Conservation (phyloP, 1,140 invertebrate species). For the Eriocheir sinensis region DNA sequence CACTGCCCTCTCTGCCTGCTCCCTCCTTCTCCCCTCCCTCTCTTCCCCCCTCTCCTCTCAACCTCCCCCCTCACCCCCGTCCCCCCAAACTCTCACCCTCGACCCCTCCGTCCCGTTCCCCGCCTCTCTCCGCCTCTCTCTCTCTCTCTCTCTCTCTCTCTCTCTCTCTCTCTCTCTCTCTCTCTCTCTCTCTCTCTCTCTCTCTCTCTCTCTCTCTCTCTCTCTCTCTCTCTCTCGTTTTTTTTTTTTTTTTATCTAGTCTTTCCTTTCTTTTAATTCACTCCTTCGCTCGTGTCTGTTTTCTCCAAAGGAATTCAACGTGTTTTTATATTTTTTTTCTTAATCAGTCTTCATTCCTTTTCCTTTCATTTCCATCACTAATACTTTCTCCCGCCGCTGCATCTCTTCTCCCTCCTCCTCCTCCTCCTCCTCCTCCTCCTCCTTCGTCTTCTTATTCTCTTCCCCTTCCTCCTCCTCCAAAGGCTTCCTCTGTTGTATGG, state of each 20-base stretch:
- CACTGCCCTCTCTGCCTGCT: background rate
- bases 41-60: background rate
- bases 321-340: too few relatives aligned
- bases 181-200: too few relatives aligned
- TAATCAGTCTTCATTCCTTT: too few relatives aligned
- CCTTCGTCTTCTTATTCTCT: background rate
- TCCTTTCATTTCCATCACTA: background rate
- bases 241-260: background rate
- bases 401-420: too few relatives aligned
- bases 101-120: background rate
- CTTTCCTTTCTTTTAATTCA: background rate
- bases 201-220: background rate
- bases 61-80: background rate
- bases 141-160: conserved; percentile 12
- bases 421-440: background rate
- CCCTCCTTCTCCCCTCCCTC: background rate
- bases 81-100: background rate
- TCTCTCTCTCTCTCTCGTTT: background rate
- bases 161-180: background rate
- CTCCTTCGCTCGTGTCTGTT: background rate
- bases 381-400: background rate
- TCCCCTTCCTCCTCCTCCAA: background rate
- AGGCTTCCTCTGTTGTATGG: too few relatives aligned
- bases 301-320: too few relatives aligned
- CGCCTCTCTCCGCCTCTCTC: background rate